A percentile compares a stretch with the other conserved stretches of the same genome.
Evolutionary conservation across 2,888 invertebrate species (phyloP).

Genomic region (Ectemnius lituratus): DNA sequence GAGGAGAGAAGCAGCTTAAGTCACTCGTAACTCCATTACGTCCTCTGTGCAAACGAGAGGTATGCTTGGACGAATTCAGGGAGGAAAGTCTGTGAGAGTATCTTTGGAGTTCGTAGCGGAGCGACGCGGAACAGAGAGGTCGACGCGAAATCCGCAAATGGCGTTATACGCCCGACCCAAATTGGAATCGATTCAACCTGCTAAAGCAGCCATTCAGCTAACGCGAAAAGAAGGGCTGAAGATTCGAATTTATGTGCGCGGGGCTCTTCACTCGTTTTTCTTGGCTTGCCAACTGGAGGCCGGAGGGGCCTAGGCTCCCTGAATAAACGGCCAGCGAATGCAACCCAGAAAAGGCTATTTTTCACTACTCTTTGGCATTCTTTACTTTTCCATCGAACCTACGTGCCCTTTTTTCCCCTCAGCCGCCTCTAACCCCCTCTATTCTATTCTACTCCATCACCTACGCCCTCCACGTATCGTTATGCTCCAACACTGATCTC

Average conservation of each 20-base stretch:
- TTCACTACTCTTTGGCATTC: slow-evolving; percentile 24
- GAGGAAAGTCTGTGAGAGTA: slow-evolving; percentile 10
- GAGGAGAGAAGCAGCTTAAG: no score
- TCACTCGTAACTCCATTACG: neutral
- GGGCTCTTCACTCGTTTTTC: slow-evolving; percentile 36
- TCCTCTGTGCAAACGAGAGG: neutral
- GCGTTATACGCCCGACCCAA: slow-evolving; percentile 46
- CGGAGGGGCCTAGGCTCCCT: slow-evolving; percentile 1
- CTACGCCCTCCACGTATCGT: no score
- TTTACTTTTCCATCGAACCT: no score
- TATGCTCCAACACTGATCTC: no score
- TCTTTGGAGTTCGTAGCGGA: slow-evolving; percentile 6
- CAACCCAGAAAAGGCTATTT: slow-evolving; percentile 19
- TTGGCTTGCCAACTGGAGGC: slow-evolving; percentile 6
- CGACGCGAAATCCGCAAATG: slow-evolving; percentile 37
- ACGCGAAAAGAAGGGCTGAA: slow-evolving; percentile 38
- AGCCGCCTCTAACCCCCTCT: no score
- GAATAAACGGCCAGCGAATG: slow-evolving; percentile 12
- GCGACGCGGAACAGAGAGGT: slow-evolving; percentile 10
- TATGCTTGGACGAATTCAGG: neutral
- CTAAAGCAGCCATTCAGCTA: slow-evolving; percentile 43
- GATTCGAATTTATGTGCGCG: slow-evolving; percentile 45
- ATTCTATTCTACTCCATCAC: no score
- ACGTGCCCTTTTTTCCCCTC: slow-evolving; percentile 11
- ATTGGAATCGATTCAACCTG: slow-evolving; percentile 54